Conservation (phyloP, 2,888 invertebrate species). For the Seladonia tumulorum region DNA sequence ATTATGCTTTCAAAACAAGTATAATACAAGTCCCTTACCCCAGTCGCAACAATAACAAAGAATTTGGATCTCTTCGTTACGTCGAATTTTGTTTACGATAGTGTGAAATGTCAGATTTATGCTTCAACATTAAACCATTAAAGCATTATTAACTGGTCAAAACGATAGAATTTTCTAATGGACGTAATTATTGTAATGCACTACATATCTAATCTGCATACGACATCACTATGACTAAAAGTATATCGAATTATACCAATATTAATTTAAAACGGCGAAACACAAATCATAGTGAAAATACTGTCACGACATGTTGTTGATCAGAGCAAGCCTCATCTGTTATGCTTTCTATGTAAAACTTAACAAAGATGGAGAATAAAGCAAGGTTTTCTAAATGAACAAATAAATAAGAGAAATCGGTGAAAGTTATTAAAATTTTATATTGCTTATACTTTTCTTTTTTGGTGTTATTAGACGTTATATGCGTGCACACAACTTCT, state of each 20-base stretch:
- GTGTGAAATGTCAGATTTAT: background rate
- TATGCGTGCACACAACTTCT: constrained; percentile 14
- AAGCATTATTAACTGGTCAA: background rate
- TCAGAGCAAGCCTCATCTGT: background rate
- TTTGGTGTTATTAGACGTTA: constrained; percentile 3
- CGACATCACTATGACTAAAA: background rate
- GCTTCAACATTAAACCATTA: background rate
- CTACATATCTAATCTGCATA: background rate
- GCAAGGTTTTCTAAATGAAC: background rate
- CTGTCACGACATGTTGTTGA: background rate
- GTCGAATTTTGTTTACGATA: background rate
- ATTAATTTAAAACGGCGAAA: background rate
- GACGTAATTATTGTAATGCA: background rate
- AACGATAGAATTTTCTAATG: no score
- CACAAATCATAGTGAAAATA: background rate
- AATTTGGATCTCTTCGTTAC: background rate
- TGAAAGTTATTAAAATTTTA: constrained; percentile 1
- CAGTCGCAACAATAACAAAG: constrained; percentile 11
- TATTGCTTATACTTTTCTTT: background rate
- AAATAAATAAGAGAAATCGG: background rate
- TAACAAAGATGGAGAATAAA: background rate
- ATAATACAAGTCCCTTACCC: no score
- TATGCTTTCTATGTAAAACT: background rate
- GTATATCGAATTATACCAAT: background rate
- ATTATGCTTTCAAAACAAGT: no score